phyloP scores from a whole-genome alignment of 2,888 invertebrate species.

The Papilio gigon region DNA sequence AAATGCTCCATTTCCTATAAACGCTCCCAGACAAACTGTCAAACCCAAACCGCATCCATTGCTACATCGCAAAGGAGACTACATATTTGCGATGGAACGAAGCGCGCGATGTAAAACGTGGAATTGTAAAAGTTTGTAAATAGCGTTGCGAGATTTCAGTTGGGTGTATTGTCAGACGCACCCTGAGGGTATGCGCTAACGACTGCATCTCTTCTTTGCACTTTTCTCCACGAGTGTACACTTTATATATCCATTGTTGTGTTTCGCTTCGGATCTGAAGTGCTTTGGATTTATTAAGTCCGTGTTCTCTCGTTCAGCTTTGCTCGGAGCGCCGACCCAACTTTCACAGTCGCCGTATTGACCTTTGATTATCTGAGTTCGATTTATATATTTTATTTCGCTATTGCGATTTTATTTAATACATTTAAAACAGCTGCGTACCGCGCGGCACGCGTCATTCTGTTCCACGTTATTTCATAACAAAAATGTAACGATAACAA shows the following conservation, averaged over 20 bases:
- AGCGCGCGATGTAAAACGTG: constrained; percentile 29
- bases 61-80: not conserved
- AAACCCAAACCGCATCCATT: constrained; percentile 22
- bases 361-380: not conserved
- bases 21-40: constrained; percentile 32
- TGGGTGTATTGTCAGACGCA: constrained; percentile 45
- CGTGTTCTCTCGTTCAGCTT: constrained; percentile 22
- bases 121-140: constrained; percentile 23
- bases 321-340: not conserved
- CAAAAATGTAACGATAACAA: not conserved
- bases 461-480: no score
- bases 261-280: constrained; percentile 34
- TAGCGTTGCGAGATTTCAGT: constrained; percentile 2
- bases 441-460: no score
- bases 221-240: constrained; percentile 50
- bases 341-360: not conserved
- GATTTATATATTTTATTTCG: not conserved
- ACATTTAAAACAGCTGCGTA: not conserved
- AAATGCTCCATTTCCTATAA: constrained; percentile 54
- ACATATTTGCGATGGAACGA: not conserved
- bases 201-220: constrained; percentile 53
- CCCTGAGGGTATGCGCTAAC: constrained; percentile 59
- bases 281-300: constrained; percentile 40
- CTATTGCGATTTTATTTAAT: not conserved
- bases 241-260: constrained; percentile 44